Evolutionary conservation across 2,888 invertebrate species (phyloP), one percentile per base, ranked within the genome.

Genomic region (Epistrophe grossulariae): DNA sequence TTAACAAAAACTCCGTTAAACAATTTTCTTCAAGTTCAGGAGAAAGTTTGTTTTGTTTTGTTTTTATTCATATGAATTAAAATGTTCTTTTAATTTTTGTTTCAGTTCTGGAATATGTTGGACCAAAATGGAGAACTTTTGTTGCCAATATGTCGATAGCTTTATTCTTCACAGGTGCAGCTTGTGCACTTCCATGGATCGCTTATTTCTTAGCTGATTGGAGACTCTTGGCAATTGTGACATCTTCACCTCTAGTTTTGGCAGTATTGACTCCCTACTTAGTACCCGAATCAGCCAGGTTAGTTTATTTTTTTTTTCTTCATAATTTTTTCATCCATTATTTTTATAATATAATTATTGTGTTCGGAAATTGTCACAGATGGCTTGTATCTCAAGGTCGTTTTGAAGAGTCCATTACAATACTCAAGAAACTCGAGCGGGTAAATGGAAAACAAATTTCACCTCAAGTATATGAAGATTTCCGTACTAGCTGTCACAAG

Each of bases 111-210:
- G 97, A 98, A 91, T 97, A 97, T 93, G 97, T 97, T 5, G 97
- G 97, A 13, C 97, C 97, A 48, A 96, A 96, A 93, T 97, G 97
- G 96, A 94, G 98, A 15, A 97, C 97, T 0, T 97, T 97, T 91
- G 97, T 98, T 0, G 97, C 97, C 28, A 98, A 98, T 92, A 97
- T 98, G 96, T 97, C 97, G 0, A 97, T 98, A 66, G 97, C 97
- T 0, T 93, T 97, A 52, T 97, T 97, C 94, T 97, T 97, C 93
- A 97, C 97, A 0, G 93, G 96, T 64, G 97, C 97, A 1, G 95
- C 97, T 0, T 96, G 96, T 9, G 90, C 96, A 9, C 91, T 98
- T 71, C 98, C 98, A 0, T 97, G 97, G 97, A 95, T 98, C 52
- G 97, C 98, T 0, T 94, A 96, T 88, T 96, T 94, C 92, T 93